Conservation (phyloP, 2,113 vertebrate species). For the Clarias macrocephalus region DNA sequence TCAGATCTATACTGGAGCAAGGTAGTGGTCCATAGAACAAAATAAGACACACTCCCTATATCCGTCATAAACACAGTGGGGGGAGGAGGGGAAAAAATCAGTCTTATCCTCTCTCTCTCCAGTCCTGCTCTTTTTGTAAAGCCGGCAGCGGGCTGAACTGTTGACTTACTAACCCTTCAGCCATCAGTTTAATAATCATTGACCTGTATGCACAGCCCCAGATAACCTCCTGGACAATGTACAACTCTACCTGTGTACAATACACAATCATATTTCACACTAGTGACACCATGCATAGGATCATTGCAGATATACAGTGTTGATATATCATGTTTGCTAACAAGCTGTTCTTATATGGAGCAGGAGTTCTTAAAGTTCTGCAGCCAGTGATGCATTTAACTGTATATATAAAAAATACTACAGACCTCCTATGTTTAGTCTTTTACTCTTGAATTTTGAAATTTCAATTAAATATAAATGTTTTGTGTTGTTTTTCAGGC, state of each 20-base stretch:
- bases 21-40: not conserved
- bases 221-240: conserved; percentile 6
- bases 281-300: not conserved
- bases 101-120: conserved; percentile 32
- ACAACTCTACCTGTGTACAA: not conserved
- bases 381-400: not conserved
- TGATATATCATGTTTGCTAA: not conserved
- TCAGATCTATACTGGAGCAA: conserved; percentile 11
- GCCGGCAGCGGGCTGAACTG: not conserved
- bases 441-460: not conserved
- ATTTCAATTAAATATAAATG: not conserved
- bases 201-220: not conserved
- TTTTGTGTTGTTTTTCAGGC: not conserved
- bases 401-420: not conserved
- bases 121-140: not conserved
- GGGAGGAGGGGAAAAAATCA: not conserved
- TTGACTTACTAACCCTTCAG: conserved; percentile 19
- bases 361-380: not conserved
- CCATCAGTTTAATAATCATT: not conserved
- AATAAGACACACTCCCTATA: conserved; percentile 42
- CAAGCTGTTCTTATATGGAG: not conserved
- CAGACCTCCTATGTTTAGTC: not conserved
- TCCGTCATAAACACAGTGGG: conserved; percentile 62
- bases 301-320: not conserved
- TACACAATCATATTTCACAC: not conserved